Base-by-base conservation (phyloP, 2,797 vertebrate species). In the Ibycter americanus region DNA sequence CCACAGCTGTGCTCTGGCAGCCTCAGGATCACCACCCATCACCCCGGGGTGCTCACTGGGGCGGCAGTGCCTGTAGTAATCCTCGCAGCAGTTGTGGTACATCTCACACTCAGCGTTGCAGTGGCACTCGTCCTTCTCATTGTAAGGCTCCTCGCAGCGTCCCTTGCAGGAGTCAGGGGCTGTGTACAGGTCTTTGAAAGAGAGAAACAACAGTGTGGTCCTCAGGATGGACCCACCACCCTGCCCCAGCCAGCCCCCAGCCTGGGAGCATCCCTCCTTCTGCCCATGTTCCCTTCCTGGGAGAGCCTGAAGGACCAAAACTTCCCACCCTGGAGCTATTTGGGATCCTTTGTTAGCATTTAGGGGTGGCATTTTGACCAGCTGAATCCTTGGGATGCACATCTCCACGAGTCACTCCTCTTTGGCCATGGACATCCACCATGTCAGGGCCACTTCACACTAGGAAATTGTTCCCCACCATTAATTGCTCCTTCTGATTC, bases 141-240 rank as follows among this genome's bases (percentile, higher is more conserved):
- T 96, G 26, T 91, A 97, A 84, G 94, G 94, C 74, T 98, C 98
- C 2, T 40, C 83, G n/a, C 98, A 98, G 76, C 98, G 97, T 3
- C 97, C 97, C 59, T 55, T 15, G 76, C 98, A 98, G 31, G 98
- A 98, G 49, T 80, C 91, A 1, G 97, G 95, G 9, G 96, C 94
- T 0, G 77, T 89, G 88, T 98, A 98, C 26, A 97, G 63, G n/a
- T 87, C 98, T 98, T 31, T 2, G 83, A 61, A 72, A 62, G 29
- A 20, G 13, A 76, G 16, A 31, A 52, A 54, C 7, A 4, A 31
- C 20, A 14, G 15, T 1, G 13, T 4, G 42, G 11, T 49, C 16
- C 27, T 26, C 46, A 8, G 80, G 65, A 40, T 0, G 14, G 18
- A 63, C 18, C 3, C 1, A 16, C 8, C 40, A 8, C 11, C 38